Percentiles rank a stretch among this genome's conserved stretches.
These are phyloP conservation scores for Baccha elongata DNA, from an alignment of 2,888 invertebrate species.

Conservation along the genomic window DNA sequence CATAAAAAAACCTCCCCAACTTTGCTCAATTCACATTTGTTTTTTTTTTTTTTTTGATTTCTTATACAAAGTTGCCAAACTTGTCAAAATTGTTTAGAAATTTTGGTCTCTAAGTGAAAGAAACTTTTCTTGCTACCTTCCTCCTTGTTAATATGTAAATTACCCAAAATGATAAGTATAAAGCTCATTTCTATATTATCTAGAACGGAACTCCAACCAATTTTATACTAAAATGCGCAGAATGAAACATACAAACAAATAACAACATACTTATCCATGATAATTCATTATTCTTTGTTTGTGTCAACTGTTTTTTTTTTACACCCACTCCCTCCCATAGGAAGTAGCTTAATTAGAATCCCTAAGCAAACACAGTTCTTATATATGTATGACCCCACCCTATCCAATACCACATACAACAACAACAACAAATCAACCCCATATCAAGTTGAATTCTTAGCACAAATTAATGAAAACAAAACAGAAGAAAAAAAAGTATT, in stretches of 20 bases:
- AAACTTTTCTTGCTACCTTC: conserved; percentile 35
- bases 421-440: conserved; percentile 31
- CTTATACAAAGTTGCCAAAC: conserved; percentile 1
- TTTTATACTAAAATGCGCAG: conserved; percentile 22
- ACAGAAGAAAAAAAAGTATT: conserved; percentile 18
- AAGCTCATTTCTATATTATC: conserved; percentile 32
- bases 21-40: conserved; percentile 14
- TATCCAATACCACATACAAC: background rate
- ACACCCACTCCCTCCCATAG: background rate
- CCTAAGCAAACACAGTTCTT: conserved; percentile 39
- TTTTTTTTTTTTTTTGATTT: background rate
- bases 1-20: conserved; percentile 5
- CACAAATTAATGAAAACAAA: conserved; percentile 48
- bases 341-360: conserved; percentile 67
- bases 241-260: conserved; percentile 35
- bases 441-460: conserved; percentile 35
- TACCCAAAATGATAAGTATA: conserved; percentile 47
- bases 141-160: conserved; percentile 34
- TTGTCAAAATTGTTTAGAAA: background rate
- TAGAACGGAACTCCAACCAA: conserved; percentile 14
- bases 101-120: conserved; percentile 11
- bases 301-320: conserved; percentile 46
- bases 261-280: conserved; percentile 70
- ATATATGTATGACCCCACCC: background rate
- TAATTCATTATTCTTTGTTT: conserved; percentile 57